phyloP scores from a whole-genome alignment of 2,888 invertebrate genomes.

The Ormyrus pomaceus region DNA sequence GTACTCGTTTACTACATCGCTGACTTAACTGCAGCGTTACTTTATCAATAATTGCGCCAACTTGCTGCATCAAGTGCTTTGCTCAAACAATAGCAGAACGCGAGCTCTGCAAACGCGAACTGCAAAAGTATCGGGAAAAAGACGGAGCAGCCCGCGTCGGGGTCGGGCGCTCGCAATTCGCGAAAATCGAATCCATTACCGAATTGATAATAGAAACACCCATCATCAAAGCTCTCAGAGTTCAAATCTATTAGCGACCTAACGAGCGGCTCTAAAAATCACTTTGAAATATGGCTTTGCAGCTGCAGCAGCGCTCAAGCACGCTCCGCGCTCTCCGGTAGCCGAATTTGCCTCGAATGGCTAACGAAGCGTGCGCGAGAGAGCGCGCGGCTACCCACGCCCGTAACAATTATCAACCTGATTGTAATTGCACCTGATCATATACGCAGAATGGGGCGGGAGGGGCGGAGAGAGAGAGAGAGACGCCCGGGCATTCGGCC shows the following conservation, averaged over 20 bases:
- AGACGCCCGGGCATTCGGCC: slow-evolving; percentile 58
- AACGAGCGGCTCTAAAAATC: slow-evolving; percentile 44
- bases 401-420: slow-evolving; percentile 72
- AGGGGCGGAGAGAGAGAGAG: slow-evolving; percentile 50
- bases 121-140: too few species aligned
- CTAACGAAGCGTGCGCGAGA: slow-evolving; percentile 62
- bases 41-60: too few species aligned
- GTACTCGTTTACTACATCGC: too few species aligned
- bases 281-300: slow-evolving; percentile 41
- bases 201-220: slow-evolving; percentile 5
- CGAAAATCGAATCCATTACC: slow-evolving; percentile 5
- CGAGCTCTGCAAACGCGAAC: too few species aligned
- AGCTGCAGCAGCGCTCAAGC: slow-evolving; percentile 33
- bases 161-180: background rate
- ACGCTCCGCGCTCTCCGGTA: background rate
- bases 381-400: slow-evolving; percentile 17
- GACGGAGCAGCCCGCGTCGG: too few species aligned
- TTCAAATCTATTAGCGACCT: slow-evolving; percentile 43
- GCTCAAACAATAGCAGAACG: too few species aligned
- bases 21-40: too few species aligned
- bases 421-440: slow-evolving; percentile 74
- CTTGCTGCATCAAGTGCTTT: too few species aligned
- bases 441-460: slow-evolving; percentile 62
- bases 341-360: slow-evolving; percentile 45
- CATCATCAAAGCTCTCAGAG: slow-evolving; percentile 30